Conservation (phyloP, 2,888 invertebrate species). For the Druceiella hillmani region DNA sequence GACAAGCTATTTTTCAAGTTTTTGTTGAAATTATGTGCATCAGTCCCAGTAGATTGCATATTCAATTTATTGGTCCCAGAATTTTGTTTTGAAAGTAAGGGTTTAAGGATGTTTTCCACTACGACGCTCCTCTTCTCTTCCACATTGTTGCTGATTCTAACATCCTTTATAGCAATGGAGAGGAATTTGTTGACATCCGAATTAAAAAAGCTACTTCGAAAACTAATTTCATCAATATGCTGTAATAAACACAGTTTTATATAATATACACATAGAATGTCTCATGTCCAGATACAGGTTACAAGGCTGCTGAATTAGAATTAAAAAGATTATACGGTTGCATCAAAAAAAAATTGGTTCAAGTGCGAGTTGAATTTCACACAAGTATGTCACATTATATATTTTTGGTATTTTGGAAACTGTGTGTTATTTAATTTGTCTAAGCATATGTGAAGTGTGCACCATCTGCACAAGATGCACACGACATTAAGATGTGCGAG, state of each 20-base stretch:
- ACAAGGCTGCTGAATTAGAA: no score
- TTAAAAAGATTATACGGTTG: no score
- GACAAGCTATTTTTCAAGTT: conserved; percentile 28
- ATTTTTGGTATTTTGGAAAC: no score
- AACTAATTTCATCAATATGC: conserved; percentile 81
- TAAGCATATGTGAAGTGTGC: no score
- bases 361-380: no score
- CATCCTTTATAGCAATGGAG: conserved; percentile 75
- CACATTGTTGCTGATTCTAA: conserved; percentile 75
- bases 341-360: no score
- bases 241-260: conserved; percentile 32
- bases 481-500: no score
- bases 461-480: no score
- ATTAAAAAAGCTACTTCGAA: conserved; percentile 83
- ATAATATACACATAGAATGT: conserved; percentile 1
- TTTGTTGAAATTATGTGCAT: conserved; percentile 25
- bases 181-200: conserved; percentile 82
- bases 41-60: conserved; percentile 18
- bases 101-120: conserved; percentile 46
- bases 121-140: conserved; percentile 42
- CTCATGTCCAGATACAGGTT: conserved; percentile 1
- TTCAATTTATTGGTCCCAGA: conserved; percentile 28
- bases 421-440: no score
- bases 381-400: no score
- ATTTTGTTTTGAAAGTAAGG: conserved; percentile 44